These are phyloP conservation scores for Himalopsyche anomala DNA, from an alignment of 2,888 invertebrate species.

Conservation along the genomic window DNA sequence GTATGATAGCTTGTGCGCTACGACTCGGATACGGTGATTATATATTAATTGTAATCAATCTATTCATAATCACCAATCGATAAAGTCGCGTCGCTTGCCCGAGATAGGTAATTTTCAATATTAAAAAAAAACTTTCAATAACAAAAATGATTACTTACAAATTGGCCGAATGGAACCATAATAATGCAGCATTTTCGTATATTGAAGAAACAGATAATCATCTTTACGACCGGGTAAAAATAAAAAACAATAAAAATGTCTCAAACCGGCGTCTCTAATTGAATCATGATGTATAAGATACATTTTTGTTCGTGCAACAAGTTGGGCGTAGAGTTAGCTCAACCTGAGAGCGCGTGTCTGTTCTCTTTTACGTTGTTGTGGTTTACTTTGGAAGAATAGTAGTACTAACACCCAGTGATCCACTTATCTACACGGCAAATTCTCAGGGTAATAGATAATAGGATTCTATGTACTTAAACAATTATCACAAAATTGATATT, in stretches of 20 bases:
- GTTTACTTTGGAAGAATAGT: slow-evolving; percentile 29
- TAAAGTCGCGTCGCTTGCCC: too few relatives aligned
- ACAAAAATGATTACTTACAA: background rate
- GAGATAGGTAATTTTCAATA: too few relatives aligned
- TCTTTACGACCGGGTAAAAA: background rate
- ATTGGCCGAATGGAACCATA: slow-evolving; percentile 27
- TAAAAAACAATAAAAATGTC: background rate
- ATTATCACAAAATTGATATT: slow-evolving; percentile 8
- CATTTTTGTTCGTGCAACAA: slow-evolving; percentile 8
- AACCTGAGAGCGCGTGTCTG: slow-evolving; percentile 29
- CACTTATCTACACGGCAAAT: slow-evolving; percentile 31
- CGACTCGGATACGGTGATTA: too few relatives aligned
- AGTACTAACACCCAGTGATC: background rate
- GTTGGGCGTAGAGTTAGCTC: slow-evolving; percentile 27
- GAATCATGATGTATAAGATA: slow-evolving; percentile 24
- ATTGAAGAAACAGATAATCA: background rate
- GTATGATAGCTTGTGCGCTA: too few relatives aligned
- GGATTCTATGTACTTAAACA: background rate
- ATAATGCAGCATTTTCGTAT: background rate
- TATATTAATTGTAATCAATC: too few relatives aligned
- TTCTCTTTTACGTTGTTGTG: slow-evolving; percentile 14
- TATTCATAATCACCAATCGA: too few relatives aligned
- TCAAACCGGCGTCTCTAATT: background rate
- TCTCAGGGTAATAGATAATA: slow-evolving; percentile 24
- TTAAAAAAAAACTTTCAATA: background rate